Evolutionary conservation across 2,113 vertebrate genomes (phyloP).

Genomic region (Furnarius figulus): DNA sequence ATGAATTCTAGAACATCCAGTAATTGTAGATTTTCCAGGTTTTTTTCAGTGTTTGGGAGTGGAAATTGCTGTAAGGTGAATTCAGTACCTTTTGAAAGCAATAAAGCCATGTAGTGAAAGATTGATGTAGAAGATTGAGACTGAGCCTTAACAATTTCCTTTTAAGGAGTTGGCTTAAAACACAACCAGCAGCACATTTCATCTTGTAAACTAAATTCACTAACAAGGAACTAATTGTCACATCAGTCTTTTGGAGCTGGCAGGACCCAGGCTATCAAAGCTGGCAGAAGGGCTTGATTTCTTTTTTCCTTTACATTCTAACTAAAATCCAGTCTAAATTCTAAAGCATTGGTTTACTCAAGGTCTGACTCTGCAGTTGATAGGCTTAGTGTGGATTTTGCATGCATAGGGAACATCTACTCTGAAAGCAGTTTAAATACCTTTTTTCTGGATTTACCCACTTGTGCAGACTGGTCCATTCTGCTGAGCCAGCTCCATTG

Average conservation of each 20-base stretch:
- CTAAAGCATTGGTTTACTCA: not conserved
- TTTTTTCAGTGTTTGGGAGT: slow-evolving; percentile 4
- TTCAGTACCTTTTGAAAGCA: not conserved
- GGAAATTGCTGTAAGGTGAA: not conserved
- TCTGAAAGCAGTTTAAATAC: not conserved
- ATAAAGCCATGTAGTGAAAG: not conserved
- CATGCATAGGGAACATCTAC: not conserved
- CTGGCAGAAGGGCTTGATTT: not conserved
- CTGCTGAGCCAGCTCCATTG: not conserved
- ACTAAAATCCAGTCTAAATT: not conserved
- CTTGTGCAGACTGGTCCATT: not conserved
- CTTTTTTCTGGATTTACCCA: not conserved
- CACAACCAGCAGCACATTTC: not conserved
- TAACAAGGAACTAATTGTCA: not conserved
- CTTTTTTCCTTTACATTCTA: not conserved
- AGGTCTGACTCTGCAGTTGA: slow-evolving; percentile 12
- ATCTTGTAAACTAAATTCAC: slow-evolving; percentile 1
- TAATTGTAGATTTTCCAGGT: not conserved
- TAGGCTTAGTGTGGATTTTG: not conserved
- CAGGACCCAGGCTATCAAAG: not conserved
- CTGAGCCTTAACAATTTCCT: not conserved
- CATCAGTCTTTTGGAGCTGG: not conserved
- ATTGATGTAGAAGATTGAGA: not conserved
- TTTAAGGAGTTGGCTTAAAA: not conserved
- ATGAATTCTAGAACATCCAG: not conserved